A percentile compares a stretch with the other conserved stretches of the same genome.
Evolutionary conservation across 64 coral and sea anemone genomes (phyloP).

Genomic region (Trachythela sp.): DNA sequence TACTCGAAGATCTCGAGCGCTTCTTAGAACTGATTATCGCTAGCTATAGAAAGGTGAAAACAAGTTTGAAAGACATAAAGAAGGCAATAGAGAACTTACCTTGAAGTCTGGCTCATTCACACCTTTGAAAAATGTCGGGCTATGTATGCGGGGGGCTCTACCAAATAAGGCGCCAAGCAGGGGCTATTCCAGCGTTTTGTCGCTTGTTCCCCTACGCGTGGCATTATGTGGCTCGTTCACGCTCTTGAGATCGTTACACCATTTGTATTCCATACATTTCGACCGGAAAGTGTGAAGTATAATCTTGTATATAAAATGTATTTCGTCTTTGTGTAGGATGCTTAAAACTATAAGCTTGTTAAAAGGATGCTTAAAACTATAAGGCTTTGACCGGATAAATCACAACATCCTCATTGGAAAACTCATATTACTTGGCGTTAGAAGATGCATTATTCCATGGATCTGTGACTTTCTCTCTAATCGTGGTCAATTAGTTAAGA

Average conservation of each 20-base stretch:
- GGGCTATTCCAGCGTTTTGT: background rate
- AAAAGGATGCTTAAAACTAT: no score
- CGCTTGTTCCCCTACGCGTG: background rate
- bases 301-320: no score
- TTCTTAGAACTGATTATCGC: background rate
- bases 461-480: no score
- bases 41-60: background rate
- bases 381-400: no score
- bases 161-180: background rate
- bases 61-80: background rate
- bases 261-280: background rate
- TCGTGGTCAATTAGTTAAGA: no score
- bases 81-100: background rate
- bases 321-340: no score
- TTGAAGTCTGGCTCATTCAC: background rate
- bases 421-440: no score
- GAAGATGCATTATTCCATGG: no score
- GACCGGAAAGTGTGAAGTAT: constrained; percentile 27
- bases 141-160: background rate
- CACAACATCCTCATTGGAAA: no score
- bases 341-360: no score
- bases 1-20: background rate
- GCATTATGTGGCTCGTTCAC: background rate
- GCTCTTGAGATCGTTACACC: background rate
- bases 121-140: constrained; percentile 9